Base-by-base conservation (phyloP, 2,797 vertebrate species). In the Hapalemur alaotrensis region DNA sequence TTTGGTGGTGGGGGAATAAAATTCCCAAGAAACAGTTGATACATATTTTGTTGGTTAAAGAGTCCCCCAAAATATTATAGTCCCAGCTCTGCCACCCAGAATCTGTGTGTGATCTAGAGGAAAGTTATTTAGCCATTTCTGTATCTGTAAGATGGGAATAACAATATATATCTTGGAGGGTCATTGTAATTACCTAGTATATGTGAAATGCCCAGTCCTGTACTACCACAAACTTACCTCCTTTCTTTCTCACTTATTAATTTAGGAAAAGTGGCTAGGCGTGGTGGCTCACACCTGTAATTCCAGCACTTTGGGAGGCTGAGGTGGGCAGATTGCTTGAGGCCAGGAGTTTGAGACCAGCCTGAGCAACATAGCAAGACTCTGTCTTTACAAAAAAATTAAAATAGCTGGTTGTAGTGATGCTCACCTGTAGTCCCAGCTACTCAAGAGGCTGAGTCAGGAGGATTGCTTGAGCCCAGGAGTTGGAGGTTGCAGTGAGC, bases 21-120 rank as follows among this genome's bases (percentile, higher is more conserved):
- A 83, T 91, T 35, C 18, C 61, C 43, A 85, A 85, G 54, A 52
- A 93, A 85, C 50, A 85, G 57, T 87, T 54, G 84, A 28, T 92
- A 38, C 7, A 15, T 78, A n/a, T 65, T 89, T 95, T 82, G 41
- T 91, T 97, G 70, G 18, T 79, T 95, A 35, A 87, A 8, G 79
- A 93, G n/a, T 86, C 52, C 54, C 54, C 54, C 52, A 67, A 75
- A 89, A 35, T 48, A 50, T 17, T 72, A 0, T 69, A 72, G 38
- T 82, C 20, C 13, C 5, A 80, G 78, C 15, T 91, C 67, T 96
- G 82, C 38, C 50, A 41, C 41, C 65, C 2, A 22, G 11, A 50
- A 15, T 80, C 48, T 82, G 15, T 79, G 25, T 84, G 69, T 30
- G 54, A 48, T 83, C 25, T 54, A 67, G 20, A 72, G 41, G 32